A percentile compares a stretch with the other conserved stretches of the same genome.
phyloP scores from a whole-genome alignment of 2,797 vertebrate genomes.

The Eospalax fontanierii region DNA sequence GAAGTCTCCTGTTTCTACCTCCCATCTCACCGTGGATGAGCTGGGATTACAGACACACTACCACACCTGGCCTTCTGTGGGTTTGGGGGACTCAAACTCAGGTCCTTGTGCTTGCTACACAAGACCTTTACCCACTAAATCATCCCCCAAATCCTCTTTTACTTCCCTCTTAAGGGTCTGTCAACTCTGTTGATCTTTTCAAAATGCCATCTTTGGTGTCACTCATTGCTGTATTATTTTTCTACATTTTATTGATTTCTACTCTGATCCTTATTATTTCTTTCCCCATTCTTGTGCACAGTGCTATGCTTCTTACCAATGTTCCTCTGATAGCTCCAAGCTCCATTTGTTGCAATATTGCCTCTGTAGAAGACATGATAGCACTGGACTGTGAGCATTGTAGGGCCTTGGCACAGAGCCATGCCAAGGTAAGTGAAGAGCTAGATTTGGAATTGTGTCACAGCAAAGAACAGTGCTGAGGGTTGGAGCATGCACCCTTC shows the following conservation, averaged over 20 bases:
- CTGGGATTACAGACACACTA: neutral
- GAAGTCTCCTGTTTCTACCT: neutral
- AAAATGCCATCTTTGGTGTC: neutral
- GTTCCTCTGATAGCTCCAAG: neutral
- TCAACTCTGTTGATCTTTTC: neutral
- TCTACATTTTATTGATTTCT: neutral
- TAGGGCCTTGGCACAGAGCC: neutral
- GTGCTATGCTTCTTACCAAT: neutral
- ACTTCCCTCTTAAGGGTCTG: neutral
- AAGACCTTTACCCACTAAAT: neutral
- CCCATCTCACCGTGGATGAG: neutral
- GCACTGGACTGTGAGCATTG: neutral
- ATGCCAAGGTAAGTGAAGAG: neutral
- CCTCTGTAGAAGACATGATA: neutral
- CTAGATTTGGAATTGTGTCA: neutral
- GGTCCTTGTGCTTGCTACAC: neutral
- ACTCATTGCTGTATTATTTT: neutral
- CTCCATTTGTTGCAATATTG: fast-evolving
- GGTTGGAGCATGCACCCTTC: neutral
- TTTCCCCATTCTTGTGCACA: neutral
- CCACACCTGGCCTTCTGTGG: neutral
- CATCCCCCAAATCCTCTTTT: neutral
- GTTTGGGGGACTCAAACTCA: neutral
- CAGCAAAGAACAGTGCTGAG: neutral
- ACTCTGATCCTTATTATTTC: neutral